Percentiles rank a stretch among this genome's conserved stretches.
Conservation (phyloP, 2,113 vertebrate genomes). For the Saccopteryx leptura region DNA sequence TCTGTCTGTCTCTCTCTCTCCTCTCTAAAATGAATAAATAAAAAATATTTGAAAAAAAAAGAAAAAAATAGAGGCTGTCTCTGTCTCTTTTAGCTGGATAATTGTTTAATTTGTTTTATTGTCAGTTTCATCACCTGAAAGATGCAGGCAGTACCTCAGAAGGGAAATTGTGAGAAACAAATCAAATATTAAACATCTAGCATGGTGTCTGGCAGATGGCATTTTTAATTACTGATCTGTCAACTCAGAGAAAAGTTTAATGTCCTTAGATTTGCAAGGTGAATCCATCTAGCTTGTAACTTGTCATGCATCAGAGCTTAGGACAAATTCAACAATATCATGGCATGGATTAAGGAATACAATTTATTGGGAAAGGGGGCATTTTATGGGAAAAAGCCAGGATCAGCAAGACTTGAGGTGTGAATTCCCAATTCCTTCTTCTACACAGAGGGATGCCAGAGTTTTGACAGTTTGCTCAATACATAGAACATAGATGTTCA, state of each 20-base stretch:
- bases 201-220: background rate
- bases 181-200: background rate
- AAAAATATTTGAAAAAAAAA: too few species aligned
- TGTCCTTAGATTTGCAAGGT: background rate
- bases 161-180: background rate
- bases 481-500: background rate
- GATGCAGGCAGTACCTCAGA: background rate
- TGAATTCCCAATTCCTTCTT: background rate
- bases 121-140: background rate
- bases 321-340: background rate
- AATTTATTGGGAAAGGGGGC: background rate
- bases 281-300: background rate
- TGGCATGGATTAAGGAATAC: background rate
- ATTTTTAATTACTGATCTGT: background rate
- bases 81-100: background rate
- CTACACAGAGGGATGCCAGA: background rate
- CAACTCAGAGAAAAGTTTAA: slow-evolving; percentile 5
- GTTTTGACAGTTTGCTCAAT: background rate
- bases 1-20: too few species aligned
- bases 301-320: background rate
- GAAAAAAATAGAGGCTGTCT: background rate
- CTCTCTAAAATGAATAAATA: too few species aligned
- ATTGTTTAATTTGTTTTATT: background rate
- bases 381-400: background rate
- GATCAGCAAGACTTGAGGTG: background rate